Percentiles rank a stretch among this genome's conserved stretches.
Conservation (phyloP, 2,888 invertebrate species). For the Hirtodrosophila trivittata region DNA sequence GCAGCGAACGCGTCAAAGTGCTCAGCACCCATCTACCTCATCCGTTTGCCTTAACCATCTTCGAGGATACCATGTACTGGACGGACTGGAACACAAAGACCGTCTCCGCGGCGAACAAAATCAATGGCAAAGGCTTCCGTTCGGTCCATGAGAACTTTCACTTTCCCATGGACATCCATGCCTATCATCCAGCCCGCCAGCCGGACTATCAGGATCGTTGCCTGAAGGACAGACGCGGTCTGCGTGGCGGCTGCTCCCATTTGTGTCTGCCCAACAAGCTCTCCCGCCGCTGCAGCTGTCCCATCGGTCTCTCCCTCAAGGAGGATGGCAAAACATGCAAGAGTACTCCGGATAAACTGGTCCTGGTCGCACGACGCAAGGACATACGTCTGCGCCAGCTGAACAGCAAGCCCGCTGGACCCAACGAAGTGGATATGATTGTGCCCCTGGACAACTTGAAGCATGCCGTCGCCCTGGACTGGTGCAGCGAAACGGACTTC, state of each 20-base stretch:
- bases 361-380: constrained; percentile 92
- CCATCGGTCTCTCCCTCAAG: constrained; percentile 90
- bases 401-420: constrained; percentile 85
- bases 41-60: constrained; percentile 94
- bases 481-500: constrained; percentile 92
- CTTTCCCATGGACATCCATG: constrained; percentile 96
- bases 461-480: constrained; percentile 93
- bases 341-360: constrained; percentile 89
- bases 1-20: constrained; percentile 87
- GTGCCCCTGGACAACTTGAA: constrained; percentile 92
- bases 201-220: constrained; percentile 90
- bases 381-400: constrained; percentile 92
- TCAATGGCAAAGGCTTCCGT: constrained; percentile 90
- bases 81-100: constrained; percentile 95
- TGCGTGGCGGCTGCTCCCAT: constrained; percentile 92
- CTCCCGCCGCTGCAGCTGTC: constrained; percentile 90
- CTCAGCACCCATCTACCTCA: constrained; percentile 94
- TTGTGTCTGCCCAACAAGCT: constrained; percentile 91
- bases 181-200: constrained; percentile 91
- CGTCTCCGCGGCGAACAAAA: constrained; percentile 93
- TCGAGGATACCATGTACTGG: constrained; percentile 96
- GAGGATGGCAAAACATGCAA: constrained; percentile 90
- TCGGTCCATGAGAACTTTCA: constrained; percentile 91
- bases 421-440: constrained; percentile 88
- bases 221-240: constrained; percentile 82